A percentile compares a stretch with the other conserved stretches of the same genome.
Conservation (phyloP, 2,797 vertebrate species). For the Jordanella pulchra region DNA sequence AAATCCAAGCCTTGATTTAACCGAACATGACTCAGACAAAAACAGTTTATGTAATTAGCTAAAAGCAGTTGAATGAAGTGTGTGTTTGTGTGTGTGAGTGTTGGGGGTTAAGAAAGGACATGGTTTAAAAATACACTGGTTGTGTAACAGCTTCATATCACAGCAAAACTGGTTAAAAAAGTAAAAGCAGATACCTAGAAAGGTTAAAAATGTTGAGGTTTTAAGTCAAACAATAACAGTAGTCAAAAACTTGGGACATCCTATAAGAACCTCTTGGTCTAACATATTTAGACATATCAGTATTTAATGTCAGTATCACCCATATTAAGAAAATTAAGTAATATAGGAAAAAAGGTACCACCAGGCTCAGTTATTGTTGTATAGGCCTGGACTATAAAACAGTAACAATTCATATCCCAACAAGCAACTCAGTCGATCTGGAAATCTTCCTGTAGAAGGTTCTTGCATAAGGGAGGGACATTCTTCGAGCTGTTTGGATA, state of each 20-base stretch:
- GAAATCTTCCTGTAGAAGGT: no score
- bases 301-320: background rate
- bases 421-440: no score
- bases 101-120: background rate
- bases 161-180: background rate
- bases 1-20: constrained; percentile 12
- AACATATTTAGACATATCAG: background rate
- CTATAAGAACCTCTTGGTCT: background rate
- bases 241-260: background rate
- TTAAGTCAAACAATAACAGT: background rate
- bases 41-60: constrained; percentile 12
- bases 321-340: background rate
- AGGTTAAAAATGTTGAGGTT: no score
- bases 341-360: background rate
- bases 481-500: no score
- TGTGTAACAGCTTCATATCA: background rate
- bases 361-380: no score
- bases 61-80: constrained; percentile 2
- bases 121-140: background rate
- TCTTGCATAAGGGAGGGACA: no score
- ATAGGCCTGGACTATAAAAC: no score
- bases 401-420: no score
- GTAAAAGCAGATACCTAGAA: background rate
- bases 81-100: background rate
- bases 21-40: constrained; percentile 9